Evolutionary conservation across 2,888 invertebrate species (phyloP), one percentile per base, ranked within the genome.

Genomic region (Pterobdella sp.): DNA sequence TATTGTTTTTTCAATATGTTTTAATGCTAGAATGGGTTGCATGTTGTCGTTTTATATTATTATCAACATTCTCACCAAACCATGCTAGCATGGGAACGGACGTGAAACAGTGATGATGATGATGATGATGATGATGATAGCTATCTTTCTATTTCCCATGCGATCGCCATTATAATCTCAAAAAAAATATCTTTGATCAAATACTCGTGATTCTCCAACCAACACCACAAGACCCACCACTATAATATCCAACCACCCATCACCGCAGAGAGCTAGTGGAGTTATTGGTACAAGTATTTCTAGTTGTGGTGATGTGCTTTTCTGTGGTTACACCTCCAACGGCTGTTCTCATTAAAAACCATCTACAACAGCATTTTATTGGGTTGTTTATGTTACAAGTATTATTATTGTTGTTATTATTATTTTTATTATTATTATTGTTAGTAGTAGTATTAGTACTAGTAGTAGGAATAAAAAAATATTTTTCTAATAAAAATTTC

Each of bases 191-290:
- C n/a, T n/a, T n/a, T n/a, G n/a, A n/a, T n/a, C n/a, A n/a, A n/a
- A n/a, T n/a, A n/a, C n/a, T n/a, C n/a, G n/a, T n/a, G n/a, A n/a
- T n/a, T n/a, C n/a, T n/a, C n/a, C n/a, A n/a, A n/a, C n/a, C n/a
- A n/a, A n/a, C n/a, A n/a, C n/a, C n/a, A n/a, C n/a, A n/a, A n/a
- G n/a, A n/a, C n/a, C n/a, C n/a, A n/a, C n/a, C n/a, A n/a, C n/a
- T n/a, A n/a, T n/a, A n/a, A n/a, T n/a, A n/a, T n/a, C n/a, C n/a
- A n/a, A n/a, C n/a, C n/a, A n/a, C n/a, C n/a, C n/a, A n/a, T n/a
- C n/a, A n/a, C n/a, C n/a, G n/a, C 60, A 56, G 60, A 56, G 60
- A 56, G n/a, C 60, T 56, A 26, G 4, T 56, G n/a, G 10, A 56
- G 60, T 56, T 56, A 22, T 56, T 3, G 3, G n/a, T 22, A 18